Evolutionary conservation across 2,888 invertebrate genomes (phyloP), one percentile per base, ranked within the genome.

Genomic region (Idaea dimidiata): DNA sequence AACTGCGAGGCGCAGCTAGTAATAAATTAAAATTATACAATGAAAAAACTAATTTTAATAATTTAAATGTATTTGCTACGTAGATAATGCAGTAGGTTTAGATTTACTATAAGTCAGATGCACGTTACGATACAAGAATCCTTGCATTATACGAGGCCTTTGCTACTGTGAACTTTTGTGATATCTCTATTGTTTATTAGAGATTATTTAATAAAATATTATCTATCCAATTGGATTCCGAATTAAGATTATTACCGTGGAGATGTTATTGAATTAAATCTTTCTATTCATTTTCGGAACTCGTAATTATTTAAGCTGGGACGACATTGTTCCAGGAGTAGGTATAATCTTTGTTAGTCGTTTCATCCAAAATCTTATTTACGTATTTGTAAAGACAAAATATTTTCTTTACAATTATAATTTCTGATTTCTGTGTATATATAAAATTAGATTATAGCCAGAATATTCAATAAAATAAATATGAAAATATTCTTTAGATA

Each of bases 61-160:
- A n/a, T n/a, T n/a, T n/a, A n/a, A n/a, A n/a, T n/a, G n/a, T n/a
- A n/a, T n/a, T n/a, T n/a, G 24, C 24, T 24, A 24, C 3, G 24
- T 24, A 24, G n/a, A n/a, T n/a, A n/a, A n/a, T n/a, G n/a, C n/a
- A 24, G 24, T 24, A 24, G 24, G 1, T 5, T 8, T 43, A 10
- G 43, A 7, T 43, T n/a, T n/a, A n/a, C 14, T 43, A 8, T 43
- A 43, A 43, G 57, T 57, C 57, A 64, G 59, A 67, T 67, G 59
- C 32, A 56, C 63, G 59, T 63, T 66, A 63, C 65, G 60, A 62
- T 60, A 62, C n/a, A 17, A 59, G 17, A 43, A 66, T 65, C 68
- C 70, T 71, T 68, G 68, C 67, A 71, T 69, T 71, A 68, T 43
- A 43, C 43, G 6, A 7, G 43, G 43, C 43, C 43, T 43, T 43